Evolutionary conservation across 2,888 invertebrate genomes (phyloP).

Genomic region (Limnephilus marmoratus): DNA sequence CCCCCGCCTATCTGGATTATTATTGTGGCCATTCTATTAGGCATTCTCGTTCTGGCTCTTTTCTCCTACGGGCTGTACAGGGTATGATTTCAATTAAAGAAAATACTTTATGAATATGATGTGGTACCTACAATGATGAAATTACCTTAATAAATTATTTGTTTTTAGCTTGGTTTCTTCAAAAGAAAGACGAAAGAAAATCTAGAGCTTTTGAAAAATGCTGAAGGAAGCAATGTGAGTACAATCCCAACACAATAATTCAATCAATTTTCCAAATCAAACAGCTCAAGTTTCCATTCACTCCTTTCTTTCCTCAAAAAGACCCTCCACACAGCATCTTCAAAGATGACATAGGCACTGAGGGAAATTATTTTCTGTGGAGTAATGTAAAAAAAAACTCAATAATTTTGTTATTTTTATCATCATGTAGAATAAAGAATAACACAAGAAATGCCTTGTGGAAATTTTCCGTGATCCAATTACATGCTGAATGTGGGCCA

Average conservation of each 20-base stretch:
- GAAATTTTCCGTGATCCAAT: too few species aligned
- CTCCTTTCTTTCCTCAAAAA: too few species aligned
- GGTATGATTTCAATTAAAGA: slow-evolving; percentile 67
- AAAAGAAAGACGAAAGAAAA: slow-evolving; percentile 70
- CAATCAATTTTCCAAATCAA: too few species aligned
- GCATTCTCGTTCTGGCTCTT: slow-evolving; percentile 69
- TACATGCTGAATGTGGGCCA: too few species aligned
- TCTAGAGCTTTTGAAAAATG: slow-evolving; percentile 68
- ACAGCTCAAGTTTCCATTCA: too few species aligned
- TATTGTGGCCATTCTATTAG: slow-evolving; percentile 69
- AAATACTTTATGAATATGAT: not conserved
- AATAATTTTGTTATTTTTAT: too few species aligned
- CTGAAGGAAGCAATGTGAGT: slow-evolving; percentile 63
- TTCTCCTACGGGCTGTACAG: slow-evolving; percentile 69
- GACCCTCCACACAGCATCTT: too few species aligned
- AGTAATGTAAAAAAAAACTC: too few species aligned
- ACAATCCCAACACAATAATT: not conserved
- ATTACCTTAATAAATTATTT: slow-evolving; percentile 20
- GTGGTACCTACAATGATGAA: not conserved
- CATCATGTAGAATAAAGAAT: too few species aligned
- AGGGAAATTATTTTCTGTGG: too few species aligned
- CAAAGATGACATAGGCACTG: too few species aligned
- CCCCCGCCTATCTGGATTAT: slow-evolving; percentile 70
- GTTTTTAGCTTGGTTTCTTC: slow-evolving; percentile 72
- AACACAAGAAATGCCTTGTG: too few species aligned